A percentile compares a stretch with the other conserved stretches of the same genome.
Evolutionary conservation across 2,113 vertebrate species (phyloP).

Genomic region (Carettochelys insculpta): DNA sequence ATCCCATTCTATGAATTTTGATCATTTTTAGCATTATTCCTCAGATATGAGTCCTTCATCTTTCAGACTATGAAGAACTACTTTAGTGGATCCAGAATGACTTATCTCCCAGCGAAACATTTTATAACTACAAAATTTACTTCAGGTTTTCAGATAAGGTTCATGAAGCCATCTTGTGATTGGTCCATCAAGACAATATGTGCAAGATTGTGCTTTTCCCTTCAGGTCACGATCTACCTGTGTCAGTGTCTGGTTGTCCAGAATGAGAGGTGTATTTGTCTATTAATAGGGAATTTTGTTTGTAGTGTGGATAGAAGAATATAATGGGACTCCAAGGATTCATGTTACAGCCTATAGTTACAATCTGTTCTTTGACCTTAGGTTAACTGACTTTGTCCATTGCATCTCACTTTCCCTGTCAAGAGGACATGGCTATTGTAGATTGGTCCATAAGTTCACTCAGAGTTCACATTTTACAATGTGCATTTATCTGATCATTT

Average conservation of each 20-base stretch:
- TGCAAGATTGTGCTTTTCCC: background rate
- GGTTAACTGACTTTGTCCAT: background rate
- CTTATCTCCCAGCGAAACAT: background rate
- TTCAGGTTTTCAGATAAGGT: background rate
- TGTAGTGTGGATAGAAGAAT: background rate
- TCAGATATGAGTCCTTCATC: background rate
- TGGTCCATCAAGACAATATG: background rate
- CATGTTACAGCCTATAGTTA: fast-evolving
- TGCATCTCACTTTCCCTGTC: background rate
- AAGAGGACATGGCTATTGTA: background rate
- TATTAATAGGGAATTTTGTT: background rate
- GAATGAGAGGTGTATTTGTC: background rate
- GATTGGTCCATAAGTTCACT: background rate
- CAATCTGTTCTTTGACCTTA: background rate
- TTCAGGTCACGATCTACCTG: background rate
- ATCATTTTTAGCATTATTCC: background rate
- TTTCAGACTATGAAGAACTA: background rate
- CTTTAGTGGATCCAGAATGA: background rate
- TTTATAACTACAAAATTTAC: background rate
- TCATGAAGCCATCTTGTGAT: background rate
- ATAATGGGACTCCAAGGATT: background rate
- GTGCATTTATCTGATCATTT: background rate
- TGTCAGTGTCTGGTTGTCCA: background rate
- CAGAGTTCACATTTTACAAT: background rate
- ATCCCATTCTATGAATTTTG: background rate